Conservation (phyloP, 2,888 invertebrate species). For the Torymus texanus region DNA sequence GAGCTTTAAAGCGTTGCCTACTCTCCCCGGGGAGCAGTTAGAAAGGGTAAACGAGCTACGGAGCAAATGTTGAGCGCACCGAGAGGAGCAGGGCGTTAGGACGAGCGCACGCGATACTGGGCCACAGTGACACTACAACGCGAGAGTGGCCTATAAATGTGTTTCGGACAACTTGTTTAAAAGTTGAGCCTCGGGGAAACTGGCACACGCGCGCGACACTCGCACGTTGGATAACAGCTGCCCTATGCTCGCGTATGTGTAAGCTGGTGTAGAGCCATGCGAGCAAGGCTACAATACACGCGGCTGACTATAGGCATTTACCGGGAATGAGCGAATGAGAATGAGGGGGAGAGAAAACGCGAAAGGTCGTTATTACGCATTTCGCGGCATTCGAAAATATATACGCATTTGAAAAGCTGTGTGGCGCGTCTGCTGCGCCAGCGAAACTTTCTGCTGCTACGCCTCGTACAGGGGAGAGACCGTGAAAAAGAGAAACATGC, state of each 20-base stretch:
- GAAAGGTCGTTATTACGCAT: slow-evolving; percentile 55
- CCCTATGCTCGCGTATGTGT: too few species aligned
- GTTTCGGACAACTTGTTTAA: slow-evolving; percentile 56
- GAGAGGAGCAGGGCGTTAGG: too few species aligned
- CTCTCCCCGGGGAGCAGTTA: slow-evolving; percentile 1
- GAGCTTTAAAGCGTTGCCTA: slow-evolving; percentile 15
- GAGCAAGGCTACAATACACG: too few species aligned
- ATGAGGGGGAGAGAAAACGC: background rate
- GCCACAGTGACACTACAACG: background rate
- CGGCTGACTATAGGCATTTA: too few species aligned
- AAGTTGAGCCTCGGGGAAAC: background rate
- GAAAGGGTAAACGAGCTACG: background rate
- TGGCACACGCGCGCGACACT: too few species aligned
- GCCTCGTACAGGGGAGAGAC: background rate
- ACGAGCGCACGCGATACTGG: too few species aligned
- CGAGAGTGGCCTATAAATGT: slow-evolving; percentile 59
- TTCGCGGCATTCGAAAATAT: slow-evolving; percentile 54
- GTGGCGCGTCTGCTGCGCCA: background rate
- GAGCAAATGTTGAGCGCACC: too few species aligned
- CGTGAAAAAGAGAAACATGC: too few species aligned
- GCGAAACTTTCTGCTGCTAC: slow-evolving; percentile 44
- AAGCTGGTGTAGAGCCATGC: too few species aligned
- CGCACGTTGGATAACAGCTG: too few species aligned
- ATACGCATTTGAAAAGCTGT: background rate
- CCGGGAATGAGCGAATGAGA: too few species aligned